Evolutionary conservation across 2,113 vertebrate species (phyloP).

Genomic region (Eubucco bourcierii): DNA sequence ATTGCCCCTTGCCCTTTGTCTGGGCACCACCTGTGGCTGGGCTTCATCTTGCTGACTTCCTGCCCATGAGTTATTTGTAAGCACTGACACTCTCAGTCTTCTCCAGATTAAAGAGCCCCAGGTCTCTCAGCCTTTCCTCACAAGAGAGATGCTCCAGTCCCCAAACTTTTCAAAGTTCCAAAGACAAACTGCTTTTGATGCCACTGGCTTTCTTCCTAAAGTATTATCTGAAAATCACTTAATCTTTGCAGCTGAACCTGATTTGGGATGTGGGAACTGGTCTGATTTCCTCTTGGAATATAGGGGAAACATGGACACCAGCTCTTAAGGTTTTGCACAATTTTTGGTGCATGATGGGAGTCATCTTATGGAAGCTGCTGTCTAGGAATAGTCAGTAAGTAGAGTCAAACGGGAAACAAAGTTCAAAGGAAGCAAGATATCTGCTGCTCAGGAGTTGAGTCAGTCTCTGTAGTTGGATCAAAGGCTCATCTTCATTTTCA

Average conservation of each 20-base stretch:
- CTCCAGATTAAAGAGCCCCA: too few species aligned
- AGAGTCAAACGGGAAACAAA: neutral
- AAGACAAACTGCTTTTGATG: neutral
- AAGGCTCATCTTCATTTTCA: neutral
- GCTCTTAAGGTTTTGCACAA: neutral
- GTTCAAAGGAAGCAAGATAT: neutral
- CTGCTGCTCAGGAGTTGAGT: neutral
- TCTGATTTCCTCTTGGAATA: neutral
- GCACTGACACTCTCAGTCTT: too few species aligned
- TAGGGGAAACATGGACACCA: neutral
- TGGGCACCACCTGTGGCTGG: too few species aligned
- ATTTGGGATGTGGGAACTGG: neutral
- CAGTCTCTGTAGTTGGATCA: neutral
- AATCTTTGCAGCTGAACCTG: neutral
- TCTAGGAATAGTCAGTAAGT: neutral
- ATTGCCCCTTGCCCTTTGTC: too few species aligned
- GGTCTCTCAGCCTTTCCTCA: too few species aligned
- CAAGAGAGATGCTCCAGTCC: too few species aligned
- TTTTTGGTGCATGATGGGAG: neutral
- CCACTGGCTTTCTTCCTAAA: neutral
- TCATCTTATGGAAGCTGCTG: neutral
- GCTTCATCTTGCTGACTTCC: too few species aligned
- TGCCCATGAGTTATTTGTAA: too few species aligned
- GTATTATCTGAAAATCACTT: neutral
- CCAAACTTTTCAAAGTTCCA: too few species aligned